These are phyloP conservation scores for Seladonia tumulorum DNA, from an alignment of 2,888 invertebrate genomes.

Conservation along the genomic window DNA sequence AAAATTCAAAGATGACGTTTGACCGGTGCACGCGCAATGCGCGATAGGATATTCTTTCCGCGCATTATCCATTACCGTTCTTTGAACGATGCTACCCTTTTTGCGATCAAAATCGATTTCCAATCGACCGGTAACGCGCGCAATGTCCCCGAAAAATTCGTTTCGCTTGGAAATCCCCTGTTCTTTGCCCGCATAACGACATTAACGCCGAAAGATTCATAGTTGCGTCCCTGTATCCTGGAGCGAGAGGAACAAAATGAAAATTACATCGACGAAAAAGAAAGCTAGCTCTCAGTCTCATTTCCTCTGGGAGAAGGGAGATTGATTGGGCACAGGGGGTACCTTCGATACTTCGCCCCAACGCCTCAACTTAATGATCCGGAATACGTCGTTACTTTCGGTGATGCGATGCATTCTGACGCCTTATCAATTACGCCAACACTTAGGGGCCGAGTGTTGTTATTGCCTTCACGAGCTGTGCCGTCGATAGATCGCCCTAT, in stretches of 20 bases:
- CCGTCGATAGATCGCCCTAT: constrained; percentile 38
- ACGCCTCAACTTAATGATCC: constrained; percentile 62
- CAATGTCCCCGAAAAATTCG: constrained; percentile 16
- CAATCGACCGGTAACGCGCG: background rate
- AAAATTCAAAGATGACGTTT: constrained; percentile 13
- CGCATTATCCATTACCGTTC: constrained; percentile 43
- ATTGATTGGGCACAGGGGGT: constrained; percentile 56
- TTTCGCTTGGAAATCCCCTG: constrained; percentile 20
- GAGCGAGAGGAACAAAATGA: background rate
- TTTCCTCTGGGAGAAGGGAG: constrained; percentile 65
- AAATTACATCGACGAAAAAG: constrained; percentile 44
- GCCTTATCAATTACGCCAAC: constrained; percentile 51
- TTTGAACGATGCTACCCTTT: constrained; percentile 30
- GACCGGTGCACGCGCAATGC: background rate
- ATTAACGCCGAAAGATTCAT: constrained; percentile 38
- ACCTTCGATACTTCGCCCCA: constrained; percentile 60
- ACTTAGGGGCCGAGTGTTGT: constrained; percentile 25
- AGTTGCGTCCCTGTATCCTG: background rate
- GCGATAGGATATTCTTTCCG: constrained; percentile 21
- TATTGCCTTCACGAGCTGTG: constrained; percentile 26
- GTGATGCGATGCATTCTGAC: constrained; percentile 40
- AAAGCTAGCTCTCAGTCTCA: constrained; percentile 54
- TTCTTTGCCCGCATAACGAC: constrained; percentile 42
- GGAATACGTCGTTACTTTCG: constrained; percentile 58
- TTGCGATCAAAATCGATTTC: constrained; percentile 37